Conservation (phyloP, 2,888 invertebrate species). For the Spodoptera picta region DNA sequence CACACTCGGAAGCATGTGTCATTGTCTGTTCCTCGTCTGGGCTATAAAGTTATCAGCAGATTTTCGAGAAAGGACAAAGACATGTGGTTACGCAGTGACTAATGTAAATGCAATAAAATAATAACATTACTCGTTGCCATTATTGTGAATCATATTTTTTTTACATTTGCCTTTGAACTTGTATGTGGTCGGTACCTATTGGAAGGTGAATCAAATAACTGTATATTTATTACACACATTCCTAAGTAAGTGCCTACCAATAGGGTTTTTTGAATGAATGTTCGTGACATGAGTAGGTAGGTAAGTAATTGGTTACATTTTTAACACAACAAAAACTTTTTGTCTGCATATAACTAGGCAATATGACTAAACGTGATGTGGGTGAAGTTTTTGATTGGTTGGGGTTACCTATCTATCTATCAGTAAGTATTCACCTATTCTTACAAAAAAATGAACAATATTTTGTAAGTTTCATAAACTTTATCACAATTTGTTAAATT, state of each 20-base stretch:
- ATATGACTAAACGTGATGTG: too few species aligned
- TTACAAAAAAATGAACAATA: conserved; percentile 1
- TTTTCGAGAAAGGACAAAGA: conserved; percentile 79
- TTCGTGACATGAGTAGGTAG: not conserved
- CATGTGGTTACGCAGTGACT: conserved; percentile 76
- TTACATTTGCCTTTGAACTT: conserved; percentile 27
- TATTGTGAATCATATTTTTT: conserved; percentile 66
- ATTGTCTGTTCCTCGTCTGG: conserved; percentile 73
- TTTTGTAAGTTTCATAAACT: not conserved
- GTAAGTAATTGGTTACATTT: too few species aligned
- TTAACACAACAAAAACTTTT: too few species aligned
- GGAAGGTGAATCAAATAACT: not conserved
- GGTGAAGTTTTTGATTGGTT: too few species aligned
- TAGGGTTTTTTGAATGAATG: conserved; percentile 8
- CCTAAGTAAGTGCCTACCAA: too few species aligned
- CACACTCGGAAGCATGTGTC: conserved; percentile 67
- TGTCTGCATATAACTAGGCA: too few species aligned
- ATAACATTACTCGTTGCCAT: conserved; percentile 58
- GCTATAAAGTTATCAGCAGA: conserved; percentile 70
- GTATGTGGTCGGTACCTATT: too few species aligned
- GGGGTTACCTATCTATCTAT: too few species aligned
- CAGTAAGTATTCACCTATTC: too few species aligned
- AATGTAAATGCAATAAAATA: conserved; percentile 67
- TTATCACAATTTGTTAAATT: conserved; percentile 62
- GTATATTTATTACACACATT: not conserved